Conservation (phyloP, 2,113 vertebrate genomes). For the Phyllostomus discolor region DNA sequence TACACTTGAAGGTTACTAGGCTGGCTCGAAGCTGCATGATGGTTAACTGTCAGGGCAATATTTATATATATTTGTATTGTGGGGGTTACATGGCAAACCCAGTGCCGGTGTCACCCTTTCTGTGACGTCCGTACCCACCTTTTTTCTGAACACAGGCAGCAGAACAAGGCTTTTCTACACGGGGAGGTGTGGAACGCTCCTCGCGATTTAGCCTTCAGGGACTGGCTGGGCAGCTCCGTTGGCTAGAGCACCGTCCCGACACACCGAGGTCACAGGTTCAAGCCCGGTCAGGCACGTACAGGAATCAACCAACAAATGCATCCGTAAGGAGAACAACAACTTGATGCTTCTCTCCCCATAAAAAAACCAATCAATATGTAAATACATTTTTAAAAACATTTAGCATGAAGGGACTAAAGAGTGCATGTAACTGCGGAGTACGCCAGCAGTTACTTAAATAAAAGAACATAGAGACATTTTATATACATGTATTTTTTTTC, state of each 20-base stretch:
- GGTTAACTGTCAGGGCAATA: neutral
- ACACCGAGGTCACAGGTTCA: too few relatives aligned
- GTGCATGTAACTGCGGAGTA: neutral
- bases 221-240: too few relatives aligned
- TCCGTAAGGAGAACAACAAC: too few relatives aligned
- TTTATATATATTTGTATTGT: neutral
- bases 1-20: neutral
- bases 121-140: neutral
- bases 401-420: neutral
- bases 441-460: neutral
- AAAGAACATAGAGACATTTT: neutral
- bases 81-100: neutral
- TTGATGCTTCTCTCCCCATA: too few relatives aligned
- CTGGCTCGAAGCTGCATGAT: neutral
- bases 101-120: neutral
- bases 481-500: neutral
- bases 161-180: neutral
- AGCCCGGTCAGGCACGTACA: too few relatives aligned
- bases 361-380: too few relatives aligned
- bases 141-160: neutral
- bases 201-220: neutral
- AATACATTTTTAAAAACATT: neutral
- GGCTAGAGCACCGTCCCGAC: too few relatives aligned
- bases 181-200: neutral
- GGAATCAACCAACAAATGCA: too few relatives aligned